phyloP scores from a whole-genome alignment of 1,140 invertebrate genomes.

The Stratiolaelaps scimitus region DNA sequence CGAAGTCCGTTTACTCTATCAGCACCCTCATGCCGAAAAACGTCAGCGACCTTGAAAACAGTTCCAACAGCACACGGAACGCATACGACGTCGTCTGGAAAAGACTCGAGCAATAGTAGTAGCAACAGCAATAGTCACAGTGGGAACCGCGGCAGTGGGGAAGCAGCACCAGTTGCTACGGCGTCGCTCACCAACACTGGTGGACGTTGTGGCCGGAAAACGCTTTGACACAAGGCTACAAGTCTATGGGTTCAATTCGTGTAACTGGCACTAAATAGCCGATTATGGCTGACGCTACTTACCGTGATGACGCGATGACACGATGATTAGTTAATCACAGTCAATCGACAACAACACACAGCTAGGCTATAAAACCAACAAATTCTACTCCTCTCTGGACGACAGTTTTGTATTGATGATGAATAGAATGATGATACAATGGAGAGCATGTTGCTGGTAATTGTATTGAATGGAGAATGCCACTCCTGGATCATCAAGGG shows the following conservation, averaged over 20 bases:
- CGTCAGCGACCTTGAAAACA: background rate
- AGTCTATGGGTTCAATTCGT: conserved; percentile 14
- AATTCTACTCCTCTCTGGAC: too few relatives aligned
- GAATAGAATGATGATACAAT: too few relatives aligned
- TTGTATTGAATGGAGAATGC: too few relatives aligned
- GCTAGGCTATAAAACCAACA: too few relatives aligned
- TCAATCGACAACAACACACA: too few relatives aligned
- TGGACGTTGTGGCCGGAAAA: background rate
- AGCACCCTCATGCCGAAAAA: background rate
- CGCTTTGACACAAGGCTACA: conserved; percentile 23
- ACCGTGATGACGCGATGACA: too few relatives aligned
- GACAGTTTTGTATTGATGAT: too few relatives aligned
- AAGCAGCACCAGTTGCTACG: background rate
- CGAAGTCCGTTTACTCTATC: conserved; percentile 14
- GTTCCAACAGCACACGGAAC: background rate
- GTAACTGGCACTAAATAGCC: background rate
- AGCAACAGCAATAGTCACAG: background rate
- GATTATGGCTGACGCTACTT: too few relatives aligned
- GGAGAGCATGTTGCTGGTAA: too few relatives aligned
- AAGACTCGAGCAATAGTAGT: background rate
- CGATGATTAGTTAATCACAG: too few relatives aligned
- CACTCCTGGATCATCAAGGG: too few relatives aligned
- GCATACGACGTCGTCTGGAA: too few relatives aligned
- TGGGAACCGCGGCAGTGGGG: background rate
- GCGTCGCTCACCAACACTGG: background rate